A percentile compares a stretch with the other conserved stretches of the same genome.
Evolutionary conservation across 2,888 invertebrate species (phyloP).

Genomic region (Nudaria mundana): DNA sequence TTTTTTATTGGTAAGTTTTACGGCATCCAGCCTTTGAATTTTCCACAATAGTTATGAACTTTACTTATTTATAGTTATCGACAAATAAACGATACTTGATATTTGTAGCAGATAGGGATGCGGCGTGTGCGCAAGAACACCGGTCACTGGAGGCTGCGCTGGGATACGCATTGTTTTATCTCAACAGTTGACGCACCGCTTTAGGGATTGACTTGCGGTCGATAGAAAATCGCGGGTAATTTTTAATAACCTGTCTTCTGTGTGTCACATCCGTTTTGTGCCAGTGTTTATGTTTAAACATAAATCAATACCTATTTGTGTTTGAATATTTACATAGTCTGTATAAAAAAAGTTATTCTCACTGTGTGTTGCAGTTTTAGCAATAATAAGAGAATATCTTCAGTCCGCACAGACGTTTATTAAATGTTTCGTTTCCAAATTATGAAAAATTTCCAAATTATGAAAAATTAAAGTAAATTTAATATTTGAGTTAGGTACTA

Average conservation of each 20-base stretch:
- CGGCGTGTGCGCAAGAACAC: slow-evolving; percentile 38
- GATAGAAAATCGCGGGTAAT: slow-evolving; percentile 24
- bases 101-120: slow-evolving; percentile 30
- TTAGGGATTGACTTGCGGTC: slow-evolving; percentile 31
- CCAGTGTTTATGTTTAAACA: background rate
- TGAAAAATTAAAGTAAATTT: no score
- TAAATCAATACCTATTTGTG: no score
- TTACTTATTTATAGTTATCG: slow-evolving; percentile 37
- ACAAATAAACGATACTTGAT: slow-evolving; percentile 25
- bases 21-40: background rate
- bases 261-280: slow-evolving; percentile 2
- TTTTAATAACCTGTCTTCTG: slow-evolving; percentile 4
- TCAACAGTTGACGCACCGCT: slow-evolving; percentile 29
- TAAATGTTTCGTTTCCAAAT: no score
- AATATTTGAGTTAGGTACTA: no score
- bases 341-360: no score
- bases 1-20: background rate
- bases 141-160: slow-evolving; percentile 46
- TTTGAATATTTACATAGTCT: no score
- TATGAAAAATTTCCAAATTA: no score
- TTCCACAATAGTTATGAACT: slow-evolving; percentile 35
- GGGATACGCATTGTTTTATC: slow-evolving; percentile 53
- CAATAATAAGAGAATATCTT: no score
- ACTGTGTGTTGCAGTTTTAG: no score
- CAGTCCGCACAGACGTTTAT: no score